Evolutionary conservation across 37 sponge, comb jelly and placozoan genomes (phyloP).

Genomic region (Theonella swinhoei): DNA sequence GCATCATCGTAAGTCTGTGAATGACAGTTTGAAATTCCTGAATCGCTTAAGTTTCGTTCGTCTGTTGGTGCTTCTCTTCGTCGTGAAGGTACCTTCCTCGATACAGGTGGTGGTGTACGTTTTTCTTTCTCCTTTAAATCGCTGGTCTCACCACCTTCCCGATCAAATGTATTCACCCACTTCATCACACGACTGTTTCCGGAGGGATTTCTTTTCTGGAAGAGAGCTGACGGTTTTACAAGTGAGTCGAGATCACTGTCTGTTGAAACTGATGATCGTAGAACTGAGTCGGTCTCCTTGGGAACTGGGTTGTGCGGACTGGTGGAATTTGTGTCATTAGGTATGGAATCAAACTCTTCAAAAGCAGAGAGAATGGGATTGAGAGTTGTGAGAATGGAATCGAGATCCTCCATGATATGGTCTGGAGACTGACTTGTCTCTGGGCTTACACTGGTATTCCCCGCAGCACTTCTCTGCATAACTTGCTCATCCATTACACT

Average conservation of each 20-base stretch:
- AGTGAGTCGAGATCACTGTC: slow-evolving; percentile 27
- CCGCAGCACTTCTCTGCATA: too few species aligned
- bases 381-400: neutral
- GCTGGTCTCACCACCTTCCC: neutral
- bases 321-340: neutral
- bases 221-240: slow-evolving; percentile 1
- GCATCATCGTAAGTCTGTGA: slow-evolving; percentile 20
- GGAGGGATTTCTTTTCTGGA: neutral
- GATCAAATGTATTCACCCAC: neutral
- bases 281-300: neutral
- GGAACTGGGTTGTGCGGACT: neutral
- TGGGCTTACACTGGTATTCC: neutral
- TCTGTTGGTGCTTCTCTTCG: neutral
- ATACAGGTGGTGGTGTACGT: neutral
- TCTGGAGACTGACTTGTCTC: too few species aligned
- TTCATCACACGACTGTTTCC: neutral
- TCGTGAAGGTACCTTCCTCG: neutral
- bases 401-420: neutral
- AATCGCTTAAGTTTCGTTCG: slow-evolving; percentile 4
- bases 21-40: slow-evolving; percentile 27
- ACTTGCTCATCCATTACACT: neutral
- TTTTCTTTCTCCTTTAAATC: neutral
- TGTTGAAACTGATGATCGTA: slow-evolving; percentile 12
- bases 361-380: neutral
- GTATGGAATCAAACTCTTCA: neutral